These are phyloP conservation scores for Dasysyrphus tricinctus DNA, from an alignment of 2,888 invertebrate species.

Conservation along the genomic window DNA sequence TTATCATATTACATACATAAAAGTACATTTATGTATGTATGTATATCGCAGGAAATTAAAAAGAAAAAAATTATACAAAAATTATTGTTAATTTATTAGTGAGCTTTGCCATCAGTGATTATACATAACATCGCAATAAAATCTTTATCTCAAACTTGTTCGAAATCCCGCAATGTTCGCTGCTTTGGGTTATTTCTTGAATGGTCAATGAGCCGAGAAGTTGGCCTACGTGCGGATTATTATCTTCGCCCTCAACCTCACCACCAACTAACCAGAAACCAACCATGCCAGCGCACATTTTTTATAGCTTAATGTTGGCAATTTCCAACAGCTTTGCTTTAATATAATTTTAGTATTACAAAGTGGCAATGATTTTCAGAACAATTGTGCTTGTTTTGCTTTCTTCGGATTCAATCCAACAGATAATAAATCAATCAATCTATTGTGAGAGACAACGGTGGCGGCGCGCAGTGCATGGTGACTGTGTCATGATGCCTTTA, in stretches of 20 bases:
- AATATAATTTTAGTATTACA: constrained; percentile 3
- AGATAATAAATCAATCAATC: constrained; percentile 48
- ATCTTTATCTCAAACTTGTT: constrained; percentile 18
- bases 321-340: constrained; percentile 24
- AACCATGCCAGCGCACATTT: background rate
- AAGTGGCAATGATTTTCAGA: constrained; percentile 23
- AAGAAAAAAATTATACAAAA: no score
- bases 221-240: constrained; percentile 34
- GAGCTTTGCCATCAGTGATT: constrained; percentile 8
- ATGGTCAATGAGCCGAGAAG: constrained; percentile 30
- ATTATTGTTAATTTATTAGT: no score
- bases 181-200: constrained; percentile 4
- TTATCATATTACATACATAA: no score
- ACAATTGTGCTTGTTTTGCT: constrained; percentile 22
- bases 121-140: constrained; percentile 7
- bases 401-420: constrained; percentile 43
- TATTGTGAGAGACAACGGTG: background rate
- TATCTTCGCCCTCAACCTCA: constrained; percentile 26
- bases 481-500: constrained; percentile 10
- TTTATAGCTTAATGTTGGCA: constrained; percentile 1
- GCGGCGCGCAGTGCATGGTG: background rate
- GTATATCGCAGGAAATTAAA: no score
- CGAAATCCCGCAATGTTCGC: background rate
- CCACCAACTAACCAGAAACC: background rate
- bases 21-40: no score